Percentiles rank a stretch among this genome's conserved stretches.
phyloP scores from a whole-genome alignment of 2,113 vertebrate genomes.

The Bujurquina vittata region DNA sequence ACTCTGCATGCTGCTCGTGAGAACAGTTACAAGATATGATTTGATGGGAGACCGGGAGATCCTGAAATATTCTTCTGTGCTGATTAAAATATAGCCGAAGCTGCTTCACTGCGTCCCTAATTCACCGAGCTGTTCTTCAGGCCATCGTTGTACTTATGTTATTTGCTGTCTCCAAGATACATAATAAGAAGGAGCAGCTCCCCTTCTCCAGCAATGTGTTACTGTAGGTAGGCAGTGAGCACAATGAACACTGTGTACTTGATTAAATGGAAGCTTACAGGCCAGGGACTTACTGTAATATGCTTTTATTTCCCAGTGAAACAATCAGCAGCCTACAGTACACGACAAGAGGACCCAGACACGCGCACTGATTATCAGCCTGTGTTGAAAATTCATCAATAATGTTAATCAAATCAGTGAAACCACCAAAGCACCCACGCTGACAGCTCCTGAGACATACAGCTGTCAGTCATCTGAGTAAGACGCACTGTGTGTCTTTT shows the following conservation, averaged over 20 bases:
- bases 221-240: background rate
- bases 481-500: background rate
- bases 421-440: slow-evolving; percentile 19
- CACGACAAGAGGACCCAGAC: background rate
- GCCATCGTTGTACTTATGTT: background rate
- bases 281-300: background rate
- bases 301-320: slow-evolving; percentile 2
- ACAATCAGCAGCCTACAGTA: slow-evolving; percentile 14
- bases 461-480: slow-evolving; percentile 22
- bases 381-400: slow-evolving; percentile 35
- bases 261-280: slow-evolving; percentile 13
- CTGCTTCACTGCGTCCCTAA: background rate
- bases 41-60: background rate
- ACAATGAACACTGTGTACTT: slow-evolving; percentile 26
- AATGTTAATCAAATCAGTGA: slow-evolving; percentile 41
- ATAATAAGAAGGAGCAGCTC: background rate
- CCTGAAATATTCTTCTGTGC: background rate
- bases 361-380: slow-evolving; percentile 1
- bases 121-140: background rate
- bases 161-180: background rate
- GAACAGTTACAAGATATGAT: background rate
- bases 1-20: slow-evolving; percentile 3
- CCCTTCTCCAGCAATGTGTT: background rate
- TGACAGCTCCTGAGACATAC: slow-evolving; percentile 28
- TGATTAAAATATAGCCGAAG: background rate